phyloP scores from a whole-genome alignment of 2,113 vertebrate species.

The Actenoides hombroni region DNA sequence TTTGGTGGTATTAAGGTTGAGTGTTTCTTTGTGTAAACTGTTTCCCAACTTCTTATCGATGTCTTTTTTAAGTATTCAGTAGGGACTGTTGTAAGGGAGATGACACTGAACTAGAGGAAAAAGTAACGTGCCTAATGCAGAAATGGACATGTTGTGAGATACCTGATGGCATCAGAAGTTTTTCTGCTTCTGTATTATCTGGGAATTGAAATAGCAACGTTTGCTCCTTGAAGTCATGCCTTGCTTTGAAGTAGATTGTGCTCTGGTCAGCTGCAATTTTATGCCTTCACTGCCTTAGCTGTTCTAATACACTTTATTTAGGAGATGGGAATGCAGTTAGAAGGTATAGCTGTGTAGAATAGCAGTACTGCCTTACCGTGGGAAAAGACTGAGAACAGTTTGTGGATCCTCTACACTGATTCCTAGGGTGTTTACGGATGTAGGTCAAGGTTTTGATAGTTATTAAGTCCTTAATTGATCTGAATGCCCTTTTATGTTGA shows the following conservation, averaged over 20 bases:
- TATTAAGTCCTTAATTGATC: neutral
- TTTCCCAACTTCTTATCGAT: neutral
- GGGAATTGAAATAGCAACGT: neutral
- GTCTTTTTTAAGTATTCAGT: neutral
- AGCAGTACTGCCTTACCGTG: neutral
- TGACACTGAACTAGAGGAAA: neutral
- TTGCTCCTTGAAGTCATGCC: neutral
- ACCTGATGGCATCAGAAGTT: neutral
- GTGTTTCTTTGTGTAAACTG: neutral
- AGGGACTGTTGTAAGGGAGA: neutral
- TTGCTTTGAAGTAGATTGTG: slow-evolving; percentile 2
- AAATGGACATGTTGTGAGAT: neutral
- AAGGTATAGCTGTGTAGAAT: neutral
- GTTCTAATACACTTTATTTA: neutral
- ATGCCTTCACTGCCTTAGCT: neutral
- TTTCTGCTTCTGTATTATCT: neutral
- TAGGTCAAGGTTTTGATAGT: neutral
- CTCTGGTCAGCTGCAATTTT: neutral
- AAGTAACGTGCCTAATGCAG: neutral
- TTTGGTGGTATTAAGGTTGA: neutral
- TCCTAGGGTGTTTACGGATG: neutral
- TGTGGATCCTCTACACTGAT: neutral
- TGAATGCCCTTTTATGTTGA: neutral
- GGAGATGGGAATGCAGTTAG: neutral
- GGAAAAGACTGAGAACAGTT: neutral